Evolutionary conservation across 2,888 invertebrate genomes (phyloP).

Genomic region (Amiota mariae): DNA sequence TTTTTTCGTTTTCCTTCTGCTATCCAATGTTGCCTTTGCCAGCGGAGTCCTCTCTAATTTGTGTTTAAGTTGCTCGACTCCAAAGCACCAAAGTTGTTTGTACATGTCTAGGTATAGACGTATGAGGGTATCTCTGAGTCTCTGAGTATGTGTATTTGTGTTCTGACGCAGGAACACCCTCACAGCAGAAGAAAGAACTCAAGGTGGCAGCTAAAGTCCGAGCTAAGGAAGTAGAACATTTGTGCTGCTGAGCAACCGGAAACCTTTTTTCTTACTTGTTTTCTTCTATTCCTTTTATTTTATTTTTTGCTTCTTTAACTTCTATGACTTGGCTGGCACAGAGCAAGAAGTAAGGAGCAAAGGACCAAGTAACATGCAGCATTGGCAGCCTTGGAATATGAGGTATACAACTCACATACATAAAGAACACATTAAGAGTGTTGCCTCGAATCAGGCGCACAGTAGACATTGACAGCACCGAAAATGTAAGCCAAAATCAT

Average conservation of each 20-base stretch:
- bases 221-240: slow-evolving; percentile 59
- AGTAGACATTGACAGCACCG: slow-evolving; percentile 24
- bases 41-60: slow-evolving; percentile 61
- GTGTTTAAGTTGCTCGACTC: slow-evolving; percentile 64
- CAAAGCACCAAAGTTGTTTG: slow-evolving; percentile 50
- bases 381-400: slow-evolving; percentile 35
- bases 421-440: slow-evolving; percentile 23
- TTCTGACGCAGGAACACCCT: neutral
- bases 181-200: slow-evolving; percentile 17
- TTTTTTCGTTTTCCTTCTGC: slow-evolving; percentile 1
- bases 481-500: slow-evolving; percentile 29
- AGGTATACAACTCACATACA: neutral
- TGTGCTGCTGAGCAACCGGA: slow-evolving; percentile 59
- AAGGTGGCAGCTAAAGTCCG: slow-evolving; percentile 34
- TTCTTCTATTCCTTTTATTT: slow-evolving; percentile 30
- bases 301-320: slow-evolving; percentile 19
- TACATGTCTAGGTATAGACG: neutral
- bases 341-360: slow-evolving; percentile 37
- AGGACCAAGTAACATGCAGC: slow-evolving; percentile 40
- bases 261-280: slow-evolving; percentile 55
- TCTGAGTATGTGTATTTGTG: slow-evolving; percentile 11
- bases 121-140: slow-evolving; percentile 14
- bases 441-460: slow-evolving; percentile 52
- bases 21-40: slow-evolving; percentile 15
- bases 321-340: slow-evolving; percentile 33